Evolutionary conservation across 2,113 vertebrate genomes (phyloP).

Genomic region (Hippocampus barbouri): DNA sequence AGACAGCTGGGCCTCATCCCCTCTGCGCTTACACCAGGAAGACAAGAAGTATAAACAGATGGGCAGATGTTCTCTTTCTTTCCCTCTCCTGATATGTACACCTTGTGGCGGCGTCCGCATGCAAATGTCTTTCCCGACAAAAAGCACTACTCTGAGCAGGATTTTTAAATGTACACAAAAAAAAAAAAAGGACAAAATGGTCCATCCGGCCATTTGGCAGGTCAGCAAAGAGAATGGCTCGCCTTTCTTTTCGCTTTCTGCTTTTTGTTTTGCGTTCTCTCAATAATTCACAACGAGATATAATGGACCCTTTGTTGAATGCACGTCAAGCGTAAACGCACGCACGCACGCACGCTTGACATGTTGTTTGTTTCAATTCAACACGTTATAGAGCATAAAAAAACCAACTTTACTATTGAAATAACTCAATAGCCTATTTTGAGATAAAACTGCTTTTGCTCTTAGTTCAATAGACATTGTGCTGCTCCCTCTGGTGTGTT

Average conservation of each 20-base stretch:
- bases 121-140: not conserved
- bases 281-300: constrained; percentile 65
- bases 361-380: not conserved
- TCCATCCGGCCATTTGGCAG: constrained; percentile 53
- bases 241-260: constrained; percentile 44
- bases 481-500: too few relatives aligned
- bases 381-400: too few relatives aligned
- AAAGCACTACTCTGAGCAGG: not conserved
- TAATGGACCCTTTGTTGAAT: constrained; percentile 40
- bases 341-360: not conserved
- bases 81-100: constrained; percentile 22
- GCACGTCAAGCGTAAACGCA: constrained; percentile 16
- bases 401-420: too few relatives aligned
- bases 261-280: constrained; percentile 65
- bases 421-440: too few relatives aligned
- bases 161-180: not conserved
- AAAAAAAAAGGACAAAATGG: constrained; percentile 38
- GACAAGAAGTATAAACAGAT: constrained; percentile 67
- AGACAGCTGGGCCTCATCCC: constrained; percentile 67
- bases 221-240: constrained; percentile 54
- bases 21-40: constrained; percentile 66
- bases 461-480: too few relatives aligned
- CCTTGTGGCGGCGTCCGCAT: not conserved
- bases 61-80: constrained; percentile 66
- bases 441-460: too few relatives aligned